These are phyloP conservation scores for Mactra quadrangularis DNA, from an alignment of 1,140 invertebrate species.

Conservation along the genomic window DNA sequence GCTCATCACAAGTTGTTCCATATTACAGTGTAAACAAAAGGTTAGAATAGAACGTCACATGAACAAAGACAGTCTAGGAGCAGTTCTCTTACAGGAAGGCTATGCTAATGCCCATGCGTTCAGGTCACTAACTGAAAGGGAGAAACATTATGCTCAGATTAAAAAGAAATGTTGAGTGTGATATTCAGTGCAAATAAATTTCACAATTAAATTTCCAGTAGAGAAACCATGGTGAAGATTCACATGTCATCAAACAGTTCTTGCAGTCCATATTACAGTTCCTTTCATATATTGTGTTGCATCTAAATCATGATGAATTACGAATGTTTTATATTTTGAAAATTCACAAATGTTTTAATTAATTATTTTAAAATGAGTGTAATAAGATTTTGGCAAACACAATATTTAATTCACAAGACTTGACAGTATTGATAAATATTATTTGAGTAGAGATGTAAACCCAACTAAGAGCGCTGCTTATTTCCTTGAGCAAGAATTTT, in stretches of 20 bases:
- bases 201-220: slow-evolving; percentile 36
- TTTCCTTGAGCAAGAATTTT: too few species aligned
- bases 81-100: slow-evolving; percentile 69
- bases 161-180: slow-evolving; percentile 85
- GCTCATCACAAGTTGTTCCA: slow-evolving; percentile 34
- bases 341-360: too few species aligned
- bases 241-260: slow-evolving; percentile 32
- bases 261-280: too few species aligned
- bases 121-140: slow-evolving; percentile 79
- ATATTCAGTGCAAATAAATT: slow-evolving; percentile 83
- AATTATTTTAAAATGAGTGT: too few species aligned
- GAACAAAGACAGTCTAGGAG: slow-evolving; percentile 49
- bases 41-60: slow-evolving; percentile 54
- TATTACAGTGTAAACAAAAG: slow-evolving; percentile 40
- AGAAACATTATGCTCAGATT: slow-evolving; percentile 84
- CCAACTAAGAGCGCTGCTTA: too few species aligned
- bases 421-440: too few species aligned
- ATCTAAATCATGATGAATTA: too few species aligned
- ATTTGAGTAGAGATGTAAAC: too few species aligned
- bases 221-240: slow-evolving; percentile 79
- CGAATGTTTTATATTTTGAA: too few species aligned
- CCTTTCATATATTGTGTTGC: too few species aligned
- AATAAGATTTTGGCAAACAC: too few species aligned
- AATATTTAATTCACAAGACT: too few species aligned
- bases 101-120: slow-evolving; percentile 82